These are phyloP conservation scores for Thereva unica DNA, from an alignment of 2,888 invertebrate species.

Conservation along the genomic window DNA sequence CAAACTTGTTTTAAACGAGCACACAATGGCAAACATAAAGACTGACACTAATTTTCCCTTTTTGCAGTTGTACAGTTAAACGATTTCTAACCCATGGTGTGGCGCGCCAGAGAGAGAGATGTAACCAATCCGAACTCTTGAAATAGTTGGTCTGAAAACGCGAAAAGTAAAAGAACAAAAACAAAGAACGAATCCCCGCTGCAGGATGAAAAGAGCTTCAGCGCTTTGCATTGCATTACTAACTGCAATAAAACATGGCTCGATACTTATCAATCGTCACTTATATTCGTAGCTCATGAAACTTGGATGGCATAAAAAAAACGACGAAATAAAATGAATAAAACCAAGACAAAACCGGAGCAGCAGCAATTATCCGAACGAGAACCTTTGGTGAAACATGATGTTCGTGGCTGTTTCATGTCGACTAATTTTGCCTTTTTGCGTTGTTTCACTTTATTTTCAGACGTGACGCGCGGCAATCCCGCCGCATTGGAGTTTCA, in stretches of 20 bases:
- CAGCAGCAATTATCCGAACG: slow-evolving; percentile 15
- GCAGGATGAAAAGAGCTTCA: not conserved
- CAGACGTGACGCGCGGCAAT: slow-evolving; percentile 7
- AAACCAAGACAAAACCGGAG: slow-evolving; percentile 19
- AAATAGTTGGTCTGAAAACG: not conserved
- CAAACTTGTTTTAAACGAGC: no score
- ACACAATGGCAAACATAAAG: no score
- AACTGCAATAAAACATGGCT: slow-evolving; percentile 7
- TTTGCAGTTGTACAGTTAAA: no score
- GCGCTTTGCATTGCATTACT: slow-evolving; percentile 8
- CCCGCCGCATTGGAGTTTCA: slow-evolving; percentile 17
- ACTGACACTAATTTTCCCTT: no score
- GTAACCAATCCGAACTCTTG: no score
- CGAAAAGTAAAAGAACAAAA: not conserved
- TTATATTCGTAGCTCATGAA: slow-evolving; percentile 20
- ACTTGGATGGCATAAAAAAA: not conserved
- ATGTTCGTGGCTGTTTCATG: slow-evolving; percentile 22
- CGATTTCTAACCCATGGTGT: no score
- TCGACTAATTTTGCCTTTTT: slow-evolving; percentile 4
- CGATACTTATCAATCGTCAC: slow-evolving; percentile 16
- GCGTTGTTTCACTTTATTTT: slow-evolving; percentile 1
- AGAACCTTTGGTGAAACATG: slow-evolving; percentile 15
- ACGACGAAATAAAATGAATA: slow-evolving; percentile 6
- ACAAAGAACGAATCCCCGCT: not conserved
- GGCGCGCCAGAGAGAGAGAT: no score